Evolutionary conservation across 2,797 vertebrate species (phyloP), one percentile per base, ranked within the genome.

Genomic region (Furcifer pardalis): DNA sequence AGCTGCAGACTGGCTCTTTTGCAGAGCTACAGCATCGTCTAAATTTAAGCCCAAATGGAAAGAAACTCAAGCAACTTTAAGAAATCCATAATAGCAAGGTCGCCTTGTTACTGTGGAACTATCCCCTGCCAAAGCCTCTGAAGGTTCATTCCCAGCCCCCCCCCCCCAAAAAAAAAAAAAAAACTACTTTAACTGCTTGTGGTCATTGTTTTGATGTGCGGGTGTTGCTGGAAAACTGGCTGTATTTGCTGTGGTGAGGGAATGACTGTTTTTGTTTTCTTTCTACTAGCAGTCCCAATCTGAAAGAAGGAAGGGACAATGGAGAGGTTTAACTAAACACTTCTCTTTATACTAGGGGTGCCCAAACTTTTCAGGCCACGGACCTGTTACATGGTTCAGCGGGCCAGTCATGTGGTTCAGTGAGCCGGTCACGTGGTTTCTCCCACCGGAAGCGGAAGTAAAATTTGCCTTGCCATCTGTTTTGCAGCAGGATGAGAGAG

Each of bases 241-340:
- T 83, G 35, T 19, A 12, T 79, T 69, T 62, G 15, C 42, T 80
- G 73, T 78, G 83, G 74, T 79, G n/a, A 77, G 81, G 56, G 71
- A 89, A 72, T 76, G 82, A 87, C 86, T 83, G 77, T 44, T 85
- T 90, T 79, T n/a, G n/a, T n/a, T n/a, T 35, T 56, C 82, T 75
- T 59, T 79, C 62, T 84, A 77, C 46, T 32, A 17, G 52, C 30
- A 30, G 76, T 66, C 30, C 25, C n/a, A 49, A 59, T 23, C 52
- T 62, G 25, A 25, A 37, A 49, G 42, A 30, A 73, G 32, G 32
- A 59, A 21, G 23, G 49, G 9, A 32, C 40, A 7, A n/a, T 6
- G 25, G 72, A 21, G 3, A 79, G 17, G 56, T 63, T 72, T 71
- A 15, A 44, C 21, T 23, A 49, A 56, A 37, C 49, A 10, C 21